phyloP scores from a whole-genome alignment of 30 jellyfish, hydroid and myxozoan species.

The Rhopilema esculentum region DNA sequence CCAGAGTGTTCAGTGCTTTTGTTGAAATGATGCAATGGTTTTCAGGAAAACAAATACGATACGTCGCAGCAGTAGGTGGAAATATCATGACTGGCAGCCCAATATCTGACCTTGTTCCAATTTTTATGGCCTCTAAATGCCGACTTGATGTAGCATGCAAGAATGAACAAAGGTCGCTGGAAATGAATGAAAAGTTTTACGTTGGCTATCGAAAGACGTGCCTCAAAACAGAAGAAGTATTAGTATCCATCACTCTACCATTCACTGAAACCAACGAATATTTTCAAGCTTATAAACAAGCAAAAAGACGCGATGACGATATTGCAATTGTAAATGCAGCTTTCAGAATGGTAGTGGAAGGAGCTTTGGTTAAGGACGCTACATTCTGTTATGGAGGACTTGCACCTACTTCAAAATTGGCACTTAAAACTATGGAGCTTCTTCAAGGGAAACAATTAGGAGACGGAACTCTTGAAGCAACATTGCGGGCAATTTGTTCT shows the following conservation, averaged over 20 bases:
- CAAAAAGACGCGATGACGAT: constrained; percentile 59
- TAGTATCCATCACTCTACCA: constrained; percentile 23
- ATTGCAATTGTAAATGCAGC: constrained; percentile 56
- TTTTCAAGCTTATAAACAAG: constrained; percentile 36
- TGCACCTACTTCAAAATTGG: constrained; percentile 34
- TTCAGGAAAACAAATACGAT: constrained; percentile 49
- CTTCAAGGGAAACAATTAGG: neutral
- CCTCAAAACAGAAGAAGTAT: constrained; percentile 14
- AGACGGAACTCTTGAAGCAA: neutral
- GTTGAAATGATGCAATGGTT: constrained; percentile 51
- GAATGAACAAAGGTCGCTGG: neutral
- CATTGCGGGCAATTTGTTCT: constrained; percentile 14
- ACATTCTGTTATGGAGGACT: constrained; percentile 38
- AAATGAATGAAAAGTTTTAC: constrained; percentile 27
- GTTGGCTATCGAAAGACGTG: constrained; percentile 36
- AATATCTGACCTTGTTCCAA: constrained; percentile 42
- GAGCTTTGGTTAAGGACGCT: neutral
- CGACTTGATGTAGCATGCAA: constrained; percentile 31
- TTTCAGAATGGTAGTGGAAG: neutral
- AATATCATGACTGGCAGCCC: constrained; percentile 28
- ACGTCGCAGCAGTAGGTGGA: constrained; percentile 38
- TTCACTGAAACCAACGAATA: constrained; percentile 11
- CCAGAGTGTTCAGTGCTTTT: constrained; percentile 3
- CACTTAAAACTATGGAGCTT: constrained; percentile 9
- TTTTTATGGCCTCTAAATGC: constrained; percentile 48